Percentiles rank a stretch among this genome's conserved stretches.
Evolutionary conservation across 2,797 vertebrate genomes (phyloP).

Genomic region (Manis pentadactyla): DNA sequence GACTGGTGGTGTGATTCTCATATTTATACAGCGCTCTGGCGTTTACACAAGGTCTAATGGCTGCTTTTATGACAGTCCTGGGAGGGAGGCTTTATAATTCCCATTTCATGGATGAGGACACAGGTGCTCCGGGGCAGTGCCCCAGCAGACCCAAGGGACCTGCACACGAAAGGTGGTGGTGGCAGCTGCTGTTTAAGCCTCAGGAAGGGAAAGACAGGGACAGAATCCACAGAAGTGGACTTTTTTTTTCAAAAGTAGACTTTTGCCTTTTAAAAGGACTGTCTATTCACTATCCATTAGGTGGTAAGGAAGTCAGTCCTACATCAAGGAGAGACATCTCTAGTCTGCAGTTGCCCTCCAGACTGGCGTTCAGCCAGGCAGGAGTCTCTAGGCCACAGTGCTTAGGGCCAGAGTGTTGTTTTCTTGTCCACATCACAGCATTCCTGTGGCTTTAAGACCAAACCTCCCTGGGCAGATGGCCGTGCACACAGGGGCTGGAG

Average conservation of each 20-base stretch:
- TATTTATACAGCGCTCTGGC: fast-evolving
- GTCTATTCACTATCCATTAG: not conserved
- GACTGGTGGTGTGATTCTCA: not conserved
- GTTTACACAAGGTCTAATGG: not conserved
- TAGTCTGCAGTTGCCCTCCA: not conserved
- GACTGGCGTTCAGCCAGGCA: not conserved
- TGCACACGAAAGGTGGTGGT: fast-evolving
- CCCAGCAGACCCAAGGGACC: not conserved
- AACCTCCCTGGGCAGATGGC: not conserved
- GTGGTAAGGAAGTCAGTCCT: not conserved
- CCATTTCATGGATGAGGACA: not conserved
- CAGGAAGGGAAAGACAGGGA: not conserved
- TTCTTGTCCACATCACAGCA: not conserved
- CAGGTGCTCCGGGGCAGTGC: fast-evolving
- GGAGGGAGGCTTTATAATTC: not conserved
- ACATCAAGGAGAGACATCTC: not conserved
- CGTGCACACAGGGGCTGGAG: fast-evolving
- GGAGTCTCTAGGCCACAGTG: too few relatives aligned
- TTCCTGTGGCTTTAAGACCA: fast-evolving
- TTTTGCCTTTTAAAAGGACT: not conserved
- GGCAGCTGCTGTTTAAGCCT: too few relatives aligned
- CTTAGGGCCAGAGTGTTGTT: not conserved
- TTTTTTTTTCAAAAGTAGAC: not conserved
- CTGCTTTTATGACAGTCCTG: not conserved
- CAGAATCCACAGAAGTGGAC: not conserved